A percentile compares a stretch with the other conserved stretches of the same genome.
phyloP scores from a whole-genome alignment of 2,113 vertebrate species.

The Anoplopoma fimbria region DNA sequence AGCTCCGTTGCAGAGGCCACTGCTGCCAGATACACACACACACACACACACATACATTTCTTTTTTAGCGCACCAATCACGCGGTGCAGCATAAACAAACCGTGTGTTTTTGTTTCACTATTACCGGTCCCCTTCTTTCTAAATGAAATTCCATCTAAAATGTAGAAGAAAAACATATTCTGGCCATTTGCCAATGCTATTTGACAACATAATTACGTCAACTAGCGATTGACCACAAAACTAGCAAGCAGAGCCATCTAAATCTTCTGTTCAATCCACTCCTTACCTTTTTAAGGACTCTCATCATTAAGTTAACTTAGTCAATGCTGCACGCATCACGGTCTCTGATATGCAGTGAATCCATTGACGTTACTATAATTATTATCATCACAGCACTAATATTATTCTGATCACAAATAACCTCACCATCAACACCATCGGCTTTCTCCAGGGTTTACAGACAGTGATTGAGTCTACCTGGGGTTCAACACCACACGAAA shows the following conservation, averaged over 20 bases:
- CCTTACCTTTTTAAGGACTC: constrained; percentile 17
- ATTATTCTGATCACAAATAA: not conserved
- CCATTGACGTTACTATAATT: not conserved
- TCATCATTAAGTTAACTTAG: constrained; percentile 28
- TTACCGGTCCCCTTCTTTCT: too few species aligned
- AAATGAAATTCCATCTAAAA: too few species aligned
- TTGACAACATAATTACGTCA: too few species aligned
- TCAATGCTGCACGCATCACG: constrained; percentile 26
- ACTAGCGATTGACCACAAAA: not conserved
- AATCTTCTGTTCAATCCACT: constrained; percentile 6
- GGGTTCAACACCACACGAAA: not conserved
- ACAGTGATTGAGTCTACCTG: not conserved
- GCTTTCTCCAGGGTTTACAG: not conserved
- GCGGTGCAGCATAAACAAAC: too few species aligned
- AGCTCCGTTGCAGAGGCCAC: constrained; percentile 6
- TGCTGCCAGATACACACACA: constrained; percentile 3
- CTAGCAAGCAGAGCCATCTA: not conserved
- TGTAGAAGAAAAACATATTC: too few species aligned
- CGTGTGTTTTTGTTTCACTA: too few species aligned
- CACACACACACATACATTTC: not conserved
- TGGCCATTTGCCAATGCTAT: too few species aligned
- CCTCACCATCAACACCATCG: not conserved
- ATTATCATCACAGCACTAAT: not conserved
- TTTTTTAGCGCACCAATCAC: too few species aligned
- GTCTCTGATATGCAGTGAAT: constrained; percentile 22